Evolutionary conservation across 2,113 vertebrate species (phyloP).

Genomic region (Neodontobutis hainanensis): DNA sequence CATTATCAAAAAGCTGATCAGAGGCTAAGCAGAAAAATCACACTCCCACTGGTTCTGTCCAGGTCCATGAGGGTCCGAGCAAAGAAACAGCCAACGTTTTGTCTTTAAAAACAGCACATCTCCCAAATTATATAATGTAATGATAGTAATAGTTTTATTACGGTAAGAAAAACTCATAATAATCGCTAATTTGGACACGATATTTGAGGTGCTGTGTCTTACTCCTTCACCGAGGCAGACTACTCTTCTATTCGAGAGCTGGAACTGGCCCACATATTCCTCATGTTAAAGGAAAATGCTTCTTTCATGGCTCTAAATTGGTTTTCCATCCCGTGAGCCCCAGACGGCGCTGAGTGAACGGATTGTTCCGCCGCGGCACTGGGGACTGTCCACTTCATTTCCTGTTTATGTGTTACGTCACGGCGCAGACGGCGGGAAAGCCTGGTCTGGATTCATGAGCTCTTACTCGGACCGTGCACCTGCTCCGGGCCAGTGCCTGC

Average conservation of each 20-base stretch:
- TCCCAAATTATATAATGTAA: no score
- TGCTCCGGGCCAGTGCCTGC: background rate
- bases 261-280: background rate
- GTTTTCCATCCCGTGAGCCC: background rate
- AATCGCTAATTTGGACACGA: background rate
- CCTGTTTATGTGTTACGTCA: constrained; percentile 13
- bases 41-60: no score
- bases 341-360: background rate
- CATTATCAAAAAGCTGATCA: no score
- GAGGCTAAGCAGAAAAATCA: no score
- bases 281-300: constrained; percentile 4
- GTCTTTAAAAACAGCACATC: no score
- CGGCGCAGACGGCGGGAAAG: background rate
- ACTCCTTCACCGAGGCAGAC: background rate
- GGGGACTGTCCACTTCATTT: background rate
- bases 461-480: background rate
- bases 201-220: background rate
- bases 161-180: background rate
- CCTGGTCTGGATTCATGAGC: background rate
- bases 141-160: background rate
- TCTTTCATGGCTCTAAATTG: background rate
- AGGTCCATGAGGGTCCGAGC: no score
- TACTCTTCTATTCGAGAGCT: background rate
- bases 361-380: background rate
- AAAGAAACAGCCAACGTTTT: no score